Evolutionary conservation across 2,888 invertebrate genomes (phyloP), one percentile per base, ranked within the genome.

Genomic region (Endotricha flammealis): DNA sequence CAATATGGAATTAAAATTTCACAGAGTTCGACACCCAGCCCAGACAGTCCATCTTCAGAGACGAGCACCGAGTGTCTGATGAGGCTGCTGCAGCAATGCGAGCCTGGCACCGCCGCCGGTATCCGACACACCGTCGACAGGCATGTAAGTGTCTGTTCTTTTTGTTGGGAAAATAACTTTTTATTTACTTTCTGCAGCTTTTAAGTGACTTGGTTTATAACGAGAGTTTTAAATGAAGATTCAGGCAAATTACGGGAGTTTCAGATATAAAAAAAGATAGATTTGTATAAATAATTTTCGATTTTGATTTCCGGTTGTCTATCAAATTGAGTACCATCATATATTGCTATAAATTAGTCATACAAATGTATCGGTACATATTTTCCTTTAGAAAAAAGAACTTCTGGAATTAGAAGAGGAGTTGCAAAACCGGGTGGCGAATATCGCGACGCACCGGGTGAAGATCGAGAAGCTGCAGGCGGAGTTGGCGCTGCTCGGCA

Each of bases 351-450:
- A n/a, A n/a, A n/a, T n/a, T n/a, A n/a, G n/a, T n/a, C n/a, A 6
- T 24, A 35, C n/a, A 25, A 10, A n/a, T 32, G 1, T 27, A 1
- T 11, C 8, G 25, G 8, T 8, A n/a, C n/a, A n/a, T n/a, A n/a
- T n/a, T n/a, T n/a, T n/a, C n/a, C n/a, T n/a, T 5, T 55, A 93
- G 93, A 91, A 92, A 73, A 91, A 91, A 52, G 93, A 94, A 68
- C 75, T 94, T 20, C 88, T 90, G 13, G 90, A 90, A 24, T 54
- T 94, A 35, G 94, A 94, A 63, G 88, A 88, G 2, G 91, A 93
- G 72, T 72, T 94, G 2, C 89, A 88, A 61, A 89, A 75, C 37
- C 90, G 89, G 56, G 91, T 90, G 53, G 88, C 83, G 59, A 89
- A 89, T 28, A 88, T 89, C 12, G 88, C 90, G 27, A 89, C 90